A percentile compares a stretch with the other conserved stretches of the same genome.
phyloP scores from a whole-genome alignment of 2,113 vertebrate species.

The Pygoscelis adeliae region DNA sequence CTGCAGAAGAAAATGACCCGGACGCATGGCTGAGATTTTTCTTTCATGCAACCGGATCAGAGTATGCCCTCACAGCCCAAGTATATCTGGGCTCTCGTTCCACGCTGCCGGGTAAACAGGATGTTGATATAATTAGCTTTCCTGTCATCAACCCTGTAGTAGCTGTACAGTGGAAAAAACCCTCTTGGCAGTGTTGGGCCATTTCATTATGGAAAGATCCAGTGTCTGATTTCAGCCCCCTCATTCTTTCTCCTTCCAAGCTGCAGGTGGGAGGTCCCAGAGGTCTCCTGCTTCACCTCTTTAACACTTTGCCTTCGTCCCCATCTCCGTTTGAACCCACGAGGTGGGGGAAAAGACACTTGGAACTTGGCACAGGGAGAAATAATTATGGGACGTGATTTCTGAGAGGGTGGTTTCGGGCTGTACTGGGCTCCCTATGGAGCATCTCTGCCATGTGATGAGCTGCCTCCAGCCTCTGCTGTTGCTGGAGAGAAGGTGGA shows the following conservation, averaged over 20 bases:
- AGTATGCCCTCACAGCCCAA: not conserved
- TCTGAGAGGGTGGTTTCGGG: not conserved
- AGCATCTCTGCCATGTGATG: not conserved
- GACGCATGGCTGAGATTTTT: not conserved
- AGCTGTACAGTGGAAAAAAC: constrained; percentile 43
- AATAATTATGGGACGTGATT: not conserved
- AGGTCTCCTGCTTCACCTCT: not conserved
- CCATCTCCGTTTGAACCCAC: not conserved
- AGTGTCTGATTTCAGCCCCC: not conserved
- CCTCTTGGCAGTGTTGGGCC: not conserved
- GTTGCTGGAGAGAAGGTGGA: not conserved
- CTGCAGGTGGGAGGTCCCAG: not conserved
- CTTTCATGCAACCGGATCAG: not conserved
- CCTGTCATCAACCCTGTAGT: constrained; percentile 45
- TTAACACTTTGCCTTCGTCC: not conserved
- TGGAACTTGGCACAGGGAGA: not conserved
- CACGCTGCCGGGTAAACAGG: constrained; percentile 11
- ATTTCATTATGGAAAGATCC: not conserved
- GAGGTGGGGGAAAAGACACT: not conserved
- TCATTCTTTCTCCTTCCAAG: not conserved
- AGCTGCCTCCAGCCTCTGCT: not conserved
- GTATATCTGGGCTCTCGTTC: not conserved
- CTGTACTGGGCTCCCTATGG: not conserved
- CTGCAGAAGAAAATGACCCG: not conserved
- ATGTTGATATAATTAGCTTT: constrained; percentile 67